Base-by-base conservation (phyloP, 2,797 vertebrate genomes). In the Rachycentron canadum region DNA sequence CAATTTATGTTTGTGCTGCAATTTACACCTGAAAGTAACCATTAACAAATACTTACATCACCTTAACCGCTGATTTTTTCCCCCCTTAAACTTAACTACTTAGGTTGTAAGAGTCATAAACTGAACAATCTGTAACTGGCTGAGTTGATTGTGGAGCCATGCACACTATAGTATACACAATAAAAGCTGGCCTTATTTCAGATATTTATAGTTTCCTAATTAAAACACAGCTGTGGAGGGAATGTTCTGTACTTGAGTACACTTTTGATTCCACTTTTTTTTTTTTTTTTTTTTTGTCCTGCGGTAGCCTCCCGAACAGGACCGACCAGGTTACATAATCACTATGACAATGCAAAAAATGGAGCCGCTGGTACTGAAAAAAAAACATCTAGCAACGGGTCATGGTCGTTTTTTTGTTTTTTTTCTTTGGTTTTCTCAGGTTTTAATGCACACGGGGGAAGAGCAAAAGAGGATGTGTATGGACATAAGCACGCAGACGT, bases 311-410 rank as follows among this genome's bases (percentile, higher is more conserved):
- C 26, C n/a, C 1, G 1, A 30, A 1, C 7, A 11, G 38, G 1
- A 2, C 2, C 7, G 14, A 10, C 0, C 3, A 32, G 23, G 9
- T 50, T 5, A 62, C 1, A 21, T 2, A 23, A 1, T 61, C 66
- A 86, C 23, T 0, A 58, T 88, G 81, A 86, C 75, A 69, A 45
- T 50, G 67, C 70, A 78, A 43, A 61, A 78, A 69, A 50, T 13
- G 25, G 1, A 2, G 25, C 4, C 2, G 6, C 10, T 5, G 12
- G 7, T 53, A 14, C 11, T 25, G n/a, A n/a, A 0, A 3, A 1
- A 30, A 36, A 17, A 67, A 30, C 11, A 38, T 12, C 3, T 40
- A 0, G 8, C 38, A n/a, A 8, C 14, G 10, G 53, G 4, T 11
- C 3, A 3, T 25, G 2, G 19, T 49, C 2, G 5, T 0, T 23